Evolutionary conservation across 2,888 invertebrate species (phyloP).

Genomic region (Eugnorisma glareosa): DNA sequence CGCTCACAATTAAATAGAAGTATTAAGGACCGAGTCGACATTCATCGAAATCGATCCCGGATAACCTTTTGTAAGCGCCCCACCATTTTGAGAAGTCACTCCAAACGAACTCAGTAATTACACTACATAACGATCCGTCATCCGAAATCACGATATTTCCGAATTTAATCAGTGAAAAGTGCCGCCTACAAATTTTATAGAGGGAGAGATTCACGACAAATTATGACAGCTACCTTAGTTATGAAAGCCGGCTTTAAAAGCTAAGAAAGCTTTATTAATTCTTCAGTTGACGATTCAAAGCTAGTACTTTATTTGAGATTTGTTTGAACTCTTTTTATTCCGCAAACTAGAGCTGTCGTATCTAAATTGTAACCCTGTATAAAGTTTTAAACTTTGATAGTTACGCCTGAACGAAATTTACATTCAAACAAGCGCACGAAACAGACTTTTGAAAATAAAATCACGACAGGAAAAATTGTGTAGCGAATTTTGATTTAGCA

Average conservation of each 20-base stretch:
- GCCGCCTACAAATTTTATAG: slow-evolving; percentile 19
- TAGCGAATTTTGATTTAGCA: slow-evolving; percentile 11
- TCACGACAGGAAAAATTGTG: not conserved
- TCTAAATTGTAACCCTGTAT: not conserved
- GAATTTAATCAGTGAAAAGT: slow-evolving; percentile 41
- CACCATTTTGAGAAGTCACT: slow-evolving; percentile 23
- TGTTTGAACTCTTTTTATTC: not conserved
- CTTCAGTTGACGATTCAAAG: slow-evolving; percentile 1
- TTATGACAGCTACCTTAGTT: slow-evolving; percentile 15
- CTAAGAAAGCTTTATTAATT: slow-evolving; percentile 19
- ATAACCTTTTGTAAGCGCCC: slow-evolving; percentile 46
- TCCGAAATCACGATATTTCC: slow-evolving; percentile 11
- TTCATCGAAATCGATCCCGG: slow-evolving; percentile 35
- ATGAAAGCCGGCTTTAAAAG: slow-evolving; percentile 3
- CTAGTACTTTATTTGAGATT: not conserved
- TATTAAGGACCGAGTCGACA: slow-evolving; percentile 29
- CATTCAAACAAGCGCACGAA: not conserved
- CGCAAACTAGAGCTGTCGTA: not conserved
- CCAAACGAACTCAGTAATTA: slow-evolving; percentile 16
- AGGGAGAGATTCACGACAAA: slow-evolving; percentile 14
- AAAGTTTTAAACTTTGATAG: slow-evolving; percentile 9
- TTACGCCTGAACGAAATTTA: slow-evolving; percentile 15
- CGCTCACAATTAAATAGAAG: slow-evolving; percentile 31
- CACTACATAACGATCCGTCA: slow-evolving; percentile 2
- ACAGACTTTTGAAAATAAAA: slow-evolving; percentile 2